Base-by-base conservation (phyloP, 2,888 invertebrate species). In the Coelopa pilipes region DNA sequence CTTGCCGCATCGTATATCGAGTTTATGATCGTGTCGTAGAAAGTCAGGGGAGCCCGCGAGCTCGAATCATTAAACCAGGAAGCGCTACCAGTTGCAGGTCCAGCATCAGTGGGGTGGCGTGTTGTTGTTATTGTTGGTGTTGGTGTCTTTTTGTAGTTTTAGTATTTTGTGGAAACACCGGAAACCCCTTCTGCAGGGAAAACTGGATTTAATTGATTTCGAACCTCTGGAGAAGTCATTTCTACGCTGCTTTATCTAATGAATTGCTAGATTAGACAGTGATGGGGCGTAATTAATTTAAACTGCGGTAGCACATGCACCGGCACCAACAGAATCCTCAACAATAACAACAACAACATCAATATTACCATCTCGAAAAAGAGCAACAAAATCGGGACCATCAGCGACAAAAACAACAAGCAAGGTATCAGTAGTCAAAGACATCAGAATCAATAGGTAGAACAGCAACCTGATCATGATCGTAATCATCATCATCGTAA, bases 51-150 rank as follows among this genome's bases (percentile, higher is more conserved):
- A 34, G 49, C 21, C 47, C 24, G 24, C 53, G 21, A 21, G 17
- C 55, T 53, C 49, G 34, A 34, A 70, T 62, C 70, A 70, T 62
- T 62, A 49, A 63, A 71, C 62, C 63, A 70, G 70, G 70, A 70
- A 70, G 70, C 70, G 49, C 47, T 49, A 49, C 34, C 34, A 34
- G 34, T 34, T 34, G 34, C 34, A n/a, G n/a, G n/a, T n/a, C n/a
- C n/a, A n/a, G n/a, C n/a, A 34, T 7, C 34, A 34, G 7, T 34
- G 34, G n/a, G n/a, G n/a, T n/a, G n/a, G n/a, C n/a, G n/a, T 24
- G 60, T 34, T 21, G 24, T 45, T 34, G 2, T 19, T 59, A 59
- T 4, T 21, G 13, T 10, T 47, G 47, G 65, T 50, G 19, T 15
- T n/a, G 34, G 17, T 24, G 12, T 68, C 55, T 68, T 55, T 17